These are phyloP conservation scores for Notospermus geniculatus DNA, from an alignment of 1,140 invertebrate species.

Conservation along the genomic window DNA sequence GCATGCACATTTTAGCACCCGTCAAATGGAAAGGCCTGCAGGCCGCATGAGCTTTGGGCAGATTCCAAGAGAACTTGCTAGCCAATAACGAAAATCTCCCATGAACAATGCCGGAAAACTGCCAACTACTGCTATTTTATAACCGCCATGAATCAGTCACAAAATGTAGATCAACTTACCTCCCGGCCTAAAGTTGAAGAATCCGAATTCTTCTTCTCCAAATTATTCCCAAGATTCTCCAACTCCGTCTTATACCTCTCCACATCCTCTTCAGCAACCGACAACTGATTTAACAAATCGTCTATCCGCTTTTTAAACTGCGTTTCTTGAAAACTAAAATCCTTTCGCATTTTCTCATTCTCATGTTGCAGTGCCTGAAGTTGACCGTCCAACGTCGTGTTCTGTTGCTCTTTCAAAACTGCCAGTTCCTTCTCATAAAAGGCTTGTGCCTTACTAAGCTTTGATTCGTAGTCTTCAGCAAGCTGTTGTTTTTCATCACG, in stretches of 20 bases:
- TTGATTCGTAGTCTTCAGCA: constrained; percentile 46
- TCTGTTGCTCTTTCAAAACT: constrained; percentile 34
- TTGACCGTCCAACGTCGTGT: constrained; percentile 29
- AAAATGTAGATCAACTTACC: too few species aligned
- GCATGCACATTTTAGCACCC: too few species aligned
- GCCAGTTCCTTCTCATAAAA: constrained; percentile 55
- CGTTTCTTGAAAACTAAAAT: constrained; percentile 35
- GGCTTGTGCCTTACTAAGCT: constrained; percentile 46
- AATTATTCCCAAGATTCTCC: constrained; percentile 22
- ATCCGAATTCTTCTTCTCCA: constrained; percentile 33
- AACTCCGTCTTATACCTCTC: constrained; percentile 38
- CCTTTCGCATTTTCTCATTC: constrained; percentile 44
- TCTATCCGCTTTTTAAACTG: constrained; percentile 46
- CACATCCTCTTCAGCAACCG: constrained; percentile 41
- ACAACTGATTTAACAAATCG: constrained; percentile 39
- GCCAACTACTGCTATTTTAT: too few species aligned
- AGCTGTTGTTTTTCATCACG: constrained; percentile 38
- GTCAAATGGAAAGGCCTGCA: too few species aligned
- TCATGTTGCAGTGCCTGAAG: constrained; percentile 31
- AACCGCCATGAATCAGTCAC: too few species aligned
- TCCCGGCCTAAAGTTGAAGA: constrained; percentile 30
- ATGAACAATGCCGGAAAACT: too few species aligned
- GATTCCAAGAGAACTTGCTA: too few species aligned
- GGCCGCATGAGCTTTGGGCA: too few species aligned
- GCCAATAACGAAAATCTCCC: too few species aligned